Conservation (phyloP, 2,888 invertebrate genomes). For the Noctua janthe region DNA sequence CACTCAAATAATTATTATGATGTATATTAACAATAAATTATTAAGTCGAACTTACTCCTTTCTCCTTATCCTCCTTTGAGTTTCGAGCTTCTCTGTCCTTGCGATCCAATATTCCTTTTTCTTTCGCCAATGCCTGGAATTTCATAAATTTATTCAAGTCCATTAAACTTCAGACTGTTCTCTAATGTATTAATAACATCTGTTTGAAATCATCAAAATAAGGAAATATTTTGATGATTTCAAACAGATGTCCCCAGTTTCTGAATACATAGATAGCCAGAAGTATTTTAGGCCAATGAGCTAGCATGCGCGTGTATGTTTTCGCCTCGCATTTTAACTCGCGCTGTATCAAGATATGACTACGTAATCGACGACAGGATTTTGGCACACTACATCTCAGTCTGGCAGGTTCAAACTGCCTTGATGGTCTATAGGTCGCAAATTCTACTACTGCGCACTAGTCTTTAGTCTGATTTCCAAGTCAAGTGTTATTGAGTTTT, state of each 20-base stretch:
- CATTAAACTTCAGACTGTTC: background rate
- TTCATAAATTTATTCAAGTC: background rate
- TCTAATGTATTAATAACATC: background rate
- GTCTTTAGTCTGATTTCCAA: background rate
- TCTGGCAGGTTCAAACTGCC: background rate
- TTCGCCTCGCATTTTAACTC: background rate
- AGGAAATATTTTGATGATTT: no score
- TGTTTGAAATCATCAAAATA: background rate
- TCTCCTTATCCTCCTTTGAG: conserved; percentile 84
- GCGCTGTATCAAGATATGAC: background rate
- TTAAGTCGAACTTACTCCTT: conserved; percentile 46
- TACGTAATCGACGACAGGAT: background rate
- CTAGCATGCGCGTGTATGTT: background rate
- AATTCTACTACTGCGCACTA: background rate
- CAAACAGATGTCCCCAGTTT: no score
- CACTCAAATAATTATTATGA: background rate
- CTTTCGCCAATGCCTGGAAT: conserved; percentile 77
- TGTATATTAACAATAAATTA: background rate
- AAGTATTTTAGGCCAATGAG: background rate
- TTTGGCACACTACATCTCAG: background rate
- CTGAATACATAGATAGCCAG: background rate
- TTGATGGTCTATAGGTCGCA: background rate
- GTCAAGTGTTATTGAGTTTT: background rate
- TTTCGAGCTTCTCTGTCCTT: conserved; percentile 81
- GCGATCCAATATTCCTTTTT: conserved; percentile 89